A percentile compares a stretch with the other conserved stretches of the same genome.
These are phyloP conservation scores for Ptychadena robeensis DNA, from an alignment of 2,797 vertebrate genomes.

Conservation along the genomic window DNA sequence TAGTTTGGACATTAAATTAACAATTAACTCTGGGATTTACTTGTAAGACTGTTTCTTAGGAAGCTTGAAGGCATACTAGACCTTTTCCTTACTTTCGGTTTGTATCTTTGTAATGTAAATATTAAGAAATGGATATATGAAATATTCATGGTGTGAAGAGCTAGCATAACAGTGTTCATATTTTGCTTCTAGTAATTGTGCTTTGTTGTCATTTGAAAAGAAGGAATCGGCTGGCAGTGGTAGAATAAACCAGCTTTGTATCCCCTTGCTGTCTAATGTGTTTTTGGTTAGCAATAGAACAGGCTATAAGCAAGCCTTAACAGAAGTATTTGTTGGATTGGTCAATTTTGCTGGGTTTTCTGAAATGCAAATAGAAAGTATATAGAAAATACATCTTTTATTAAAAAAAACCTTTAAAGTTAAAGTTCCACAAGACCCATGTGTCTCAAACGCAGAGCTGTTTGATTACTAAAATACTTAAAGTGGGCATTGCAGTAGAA, in stretches of 20 bases:
- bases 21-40: background rate
- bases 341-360: too few species aligned
- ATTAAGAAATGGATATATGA: conserved; percentile 4
- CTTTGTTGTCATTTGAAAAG: background rate
- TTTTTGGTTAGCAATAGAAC: background rate
- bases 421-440: too few species aligned
- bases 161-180: background rate
- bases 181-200: background rate
- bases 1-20: background rate
- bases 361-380: too few species aligned
- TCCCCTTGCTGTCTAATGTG: background rate
- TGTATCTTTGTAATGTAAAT: background rate
- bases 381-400: too few species aligned
- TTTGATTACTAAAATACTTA: too few species aligned
- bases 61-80: background rate
- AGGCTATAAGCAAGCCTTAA: background rate
- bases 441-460: too few species aligned
- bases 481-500: too few species aligned
- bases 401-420: too few species aligned
- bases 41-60: background rate
- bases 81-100: background rate
- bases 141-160: background rate
- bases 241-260: background rate
- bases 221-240: background rate
- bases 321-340: background rate